phyloP scores from a whole-genome alignment of 2,888 invertebrate genomes.

The Rhopalosiphum nymphaeae region DNA sequence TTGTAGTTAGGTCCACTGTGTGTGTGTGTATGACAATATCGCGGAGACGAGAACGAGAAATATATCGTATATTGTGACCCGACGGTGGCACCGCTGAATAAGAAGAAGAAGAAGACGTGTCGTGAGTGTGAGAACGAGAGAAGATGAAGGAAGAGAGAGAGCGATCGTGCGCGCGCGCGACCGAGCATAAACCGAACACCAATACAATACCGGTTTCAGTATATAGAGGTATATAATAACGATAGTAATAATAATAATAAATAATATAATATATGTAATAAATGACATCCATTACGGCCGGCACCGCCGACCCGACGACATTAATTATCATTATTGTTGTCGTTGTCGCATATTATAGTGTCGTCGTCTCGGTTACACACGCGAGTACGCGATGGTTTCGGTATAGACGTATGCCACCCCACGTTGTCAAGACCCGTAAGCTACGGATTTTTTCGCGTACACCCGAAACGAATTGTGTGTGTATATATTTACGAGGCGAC shows the following conservation, averaged over 20 bases:
- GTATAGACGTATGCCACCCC: not conserved
- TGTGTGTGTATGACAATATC: conserved; percentile 34
- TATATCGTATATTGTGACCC: conserved; percentile 19
- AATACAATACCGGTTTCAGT: not conserved
- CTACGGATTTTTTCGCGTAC: not conserved
- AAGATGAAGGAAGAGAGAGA: not conserved
- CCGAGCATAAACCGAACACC: not conserved
- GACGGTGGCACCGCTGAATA: not conserved
- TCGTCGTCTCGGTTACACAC: not conserved
- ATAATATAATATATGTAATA: not conserved
- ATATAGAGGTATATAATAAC: not conserved
- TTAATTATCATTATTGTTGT: not conserved
- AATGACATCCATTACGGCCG: not conserved
- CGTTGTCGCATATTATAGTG: not conserved
- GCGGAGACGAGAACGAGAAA: conserved; percentile 24
- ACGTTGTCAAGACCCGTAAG: not conserved
- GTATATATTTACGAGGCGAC: not conserved
- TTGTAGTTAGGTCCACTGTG: not conserved
- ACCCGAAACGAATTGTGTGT: not conserved
- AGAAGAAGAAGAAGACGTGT: not conserved
- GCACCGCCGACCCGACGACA: not conserved
- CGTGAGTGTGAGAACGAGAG: not conserved
- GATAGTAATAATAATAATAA: not conserved
- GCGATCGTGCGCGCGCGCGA: not conserved
- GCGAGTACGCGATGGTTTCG: not conserved